A percentile compares a stretch with the other conserved stretches of the same genome.
phyloP scores from a whole-genome alignment of 92 coral and sea anemone genomes.

The Pocillopora meandrina region DNA sequence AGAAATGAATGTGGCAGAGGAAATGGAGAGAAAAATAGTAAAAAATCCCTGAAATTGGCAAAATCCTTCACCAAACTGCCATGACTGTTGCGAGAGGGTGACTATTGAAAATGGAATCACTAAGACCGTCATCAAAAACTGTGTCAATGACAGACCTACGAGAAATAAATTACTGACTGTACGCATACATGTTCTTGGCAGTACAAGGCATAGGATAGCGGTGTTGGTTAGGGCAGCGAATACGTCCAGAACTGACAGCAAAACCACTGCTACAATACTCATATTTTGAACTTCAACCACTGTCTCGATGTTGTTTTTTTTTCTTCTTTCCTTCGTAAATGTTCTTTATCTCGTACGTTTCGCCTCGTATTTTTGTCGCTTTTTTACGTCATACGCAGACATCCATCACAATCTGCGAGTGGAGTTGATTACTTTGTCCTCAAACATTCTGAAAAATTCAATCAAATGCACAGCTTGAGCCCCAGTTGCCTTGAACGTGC shows the following conservation, averaged over 20 bases:
- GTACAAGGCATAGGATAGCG: constrained; percentile 52
- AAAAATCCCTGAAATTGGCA: constrained; percentile 80
- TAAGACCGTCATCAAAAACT: constrained; percentile 55
- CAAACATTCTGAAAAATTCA: constrained; percentile 5
- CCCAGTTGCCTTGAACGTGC: neutral
- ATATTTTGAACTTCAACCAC: neutral
- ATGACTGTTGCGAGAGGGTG: constrained; percentile 63
- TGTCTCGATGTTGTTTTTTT: neutral
- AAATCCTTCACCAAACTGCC: constrained; percentile 66
- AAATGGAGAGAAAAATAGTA: constrained; percentile 54
- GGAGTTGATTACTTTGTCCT: neutral
- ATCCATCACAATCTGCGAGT: too few species aligned
- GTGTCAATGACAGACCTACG: constrained; percentile 66
- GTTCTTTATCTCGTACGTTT: neutral
- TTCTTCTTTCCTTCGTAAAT: neutral
- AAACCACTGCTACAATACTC: constrained; percentile 38
- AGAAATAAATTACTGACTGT: constrained; percentile 82
- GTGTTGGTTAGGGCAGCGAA: constrained; percentile 65
- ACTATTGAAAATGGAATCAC: constrained; percentile 77
- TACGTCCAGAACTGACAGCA: constrained; percentile 60
- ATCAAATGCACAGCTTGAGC: constrained; percentile 1
- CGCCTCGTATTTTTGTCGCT: neutral
- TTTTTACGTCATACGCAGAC: constrained; percentile 9
- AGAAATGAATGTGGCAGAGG: constrained; percentile 75
- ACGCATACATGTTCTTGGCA: constrained; percentile 58